These are phyloP conservation scores for Sipha flava DNA, from an alignment of 1,140 invertebrate species.

Conservation along the genomic window DNA sequence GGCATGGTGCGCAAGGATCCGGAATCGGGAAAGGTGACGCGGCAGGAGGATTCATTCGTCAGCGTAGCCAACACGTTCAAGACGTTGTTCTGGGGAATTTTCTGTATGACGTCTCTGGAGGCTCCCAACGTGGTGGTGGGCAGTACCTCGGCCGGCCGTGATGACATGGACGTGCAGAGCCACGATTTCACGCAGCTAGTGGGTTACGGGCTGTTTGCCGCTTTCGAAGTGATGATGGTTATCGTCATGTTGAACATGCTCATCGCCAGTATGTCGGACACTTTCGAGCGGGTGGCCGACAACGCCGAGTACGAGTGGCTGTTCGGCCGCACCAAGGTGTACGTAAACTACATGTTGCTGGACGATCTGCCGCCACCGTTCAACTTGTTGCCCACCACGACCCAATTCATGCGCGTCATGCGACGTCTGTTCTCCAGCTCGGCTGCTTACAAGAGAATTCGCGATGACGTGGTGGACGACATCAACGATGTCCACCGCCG, in stretches of 20 bases:
- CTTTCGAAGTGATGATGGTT: slow-evolving; percentile 59
- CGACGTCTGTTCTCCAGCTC: not conserved
- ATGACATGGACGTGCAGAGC: slow-evolving; percentile 51
- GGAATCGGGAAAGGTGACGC: slow-evolving; percentile 43
- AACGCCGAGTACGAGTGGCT: slow-evolving; percentile 54
- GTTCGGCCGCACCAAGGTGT: slow-evolving; percentile 48
- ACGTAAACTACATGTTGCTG: not conserved
- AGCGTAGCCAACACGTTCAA: slow-evolving; percentile 51
- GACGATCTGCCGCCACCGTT: slow-evolving; percentile 1
- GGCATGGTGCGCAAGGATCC: slow-evolving; percentile 52
- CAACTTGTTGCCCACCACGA: not conserved
- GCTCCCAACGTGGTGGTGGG: slow-evolving; percentile 54
- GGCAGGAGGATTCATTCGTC: slow-evolving; percentile 50
- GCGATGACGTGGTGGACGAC: not conserved
- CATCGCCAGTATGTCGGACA: slow-evolving; percentile 68
- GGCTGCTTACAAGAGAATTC: too few relatives aligned
- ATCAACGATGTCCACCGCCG: not conserved
- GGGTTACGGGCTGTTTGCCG: slow-evolving; percentile 56
- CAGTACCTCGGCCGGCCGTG: slow-evolving; percentile 55
- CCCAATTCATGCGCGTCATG: not conserved
- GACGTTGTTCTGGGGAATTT: slow-evolving; percentile 67
- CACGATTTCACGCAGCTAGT: slow-evolving; percentile 54
- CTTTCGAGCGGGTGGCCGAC: slow-evolving; percentile 57
- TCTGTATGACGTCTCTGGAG: slow-evolving; percentile 59
- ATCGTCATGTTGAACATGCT: slow-evolving; percentile 69